Evolutionary conservation across 2,888 invertebrate species (phyloP).

Genomic region (Ichneumoninae sp.): DNA sequence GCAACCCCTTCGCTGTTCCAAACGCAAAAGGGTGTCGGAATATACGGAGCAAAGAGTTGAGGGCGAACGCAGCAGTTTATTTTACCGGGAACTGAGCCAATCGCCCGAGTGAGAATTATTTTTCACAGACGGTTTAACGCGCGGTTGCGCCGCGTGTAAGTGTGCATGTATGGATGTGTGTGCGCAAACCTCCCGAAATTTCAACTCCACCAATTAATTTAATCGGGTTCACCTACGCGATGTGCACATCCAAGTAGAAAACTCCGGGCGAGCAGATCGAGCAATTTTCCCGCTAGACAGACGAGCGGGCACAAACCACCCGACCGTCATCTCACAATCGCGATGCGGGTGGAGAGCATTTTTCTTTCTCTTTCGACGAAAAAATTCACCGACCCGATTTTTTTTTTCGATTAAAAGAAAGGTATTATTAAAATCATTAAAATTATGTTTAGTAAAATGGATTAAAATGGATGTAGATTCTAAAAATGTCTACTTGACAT

Average conservation of each 20-base stretch:
- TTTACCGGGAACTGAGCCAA: constrained; percentile 35
- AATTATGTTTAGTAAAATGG: too few species aligned
- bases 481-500: too few species aligned
- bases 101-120: constrained; percentile 44
- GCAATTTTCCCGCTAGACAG: constrained; percentile 4
- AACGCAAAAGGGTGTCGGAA: background rate
- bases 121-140: constrained; percentile 45
- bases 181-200: constrained; percentile 19
- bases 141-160: background rate
- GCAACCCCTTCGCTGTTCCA: background rate
- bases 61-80: constrained; percentile 28
- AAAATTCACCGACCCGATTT: background rate
- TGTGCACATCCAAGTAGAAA: constrained; percentile 1
- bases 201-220: constrained; percentile 34
- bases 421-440: too few species aligned
- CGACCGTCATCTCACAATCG: background rate
- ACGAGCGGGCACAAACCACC: background rate
- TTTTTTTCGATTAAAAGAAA: too few species aligned
- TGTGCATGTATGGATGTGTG: background rate
- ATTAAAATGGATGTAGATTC: too few species aligned
- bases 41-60: background rate
- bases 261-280: constrained; percentile 1
- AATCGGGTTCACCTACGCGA: background rate
- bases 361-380: background rate
- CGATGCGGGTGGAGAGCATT: background rate